Percentiles rank a stretch among this genome's conserved stretches.
phyloP scores from a whole-genome alignment of 2,888 invertebrate genomes.

The Acanthoscelides obtectus region DNA sequence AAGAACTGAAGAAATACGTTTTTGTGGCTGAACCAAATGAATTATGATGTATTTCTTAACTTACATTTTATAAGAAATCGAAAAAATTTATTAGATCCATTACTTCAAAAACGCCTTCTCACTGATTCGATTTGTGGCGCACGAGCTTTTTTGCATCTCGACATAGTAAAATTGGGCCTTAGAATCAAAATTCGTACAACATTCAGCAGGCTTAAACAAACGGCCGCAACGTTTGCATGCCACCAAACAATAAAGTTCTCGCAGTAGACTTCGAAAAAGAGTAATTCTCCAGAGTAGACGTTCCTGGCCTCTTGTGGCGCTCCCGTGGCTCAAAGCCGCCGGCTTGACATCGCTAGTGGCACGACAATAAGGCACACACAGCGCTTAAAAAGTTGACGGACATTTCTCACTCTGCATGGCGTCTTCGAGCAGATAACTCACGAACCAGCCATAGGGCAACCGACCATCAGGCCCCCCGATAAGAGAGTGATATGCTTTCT shows the following conservation, averaged over 20 bases:
- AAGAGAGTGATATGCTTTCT: slow-evolving; percentile 22
- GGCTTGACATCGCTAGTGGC: slow-evolving; percentile 19
- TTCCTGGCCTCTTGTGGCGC: slow-evolving; percentile 24
- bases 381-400: slow-evolving; percentile 10
- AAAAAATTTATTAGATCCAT: too few species aligned
- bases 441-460: slow-evolving; percentile 20
- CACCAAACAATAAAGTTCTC: background rate
- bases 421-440: slow-evolving; percentile 21
- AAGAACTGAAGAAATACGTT: too few species aligned
- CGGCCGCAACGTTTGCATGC: background rate
- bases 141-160: too few species aligned
- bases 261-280: background rate
- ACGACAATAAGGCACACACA: slow-evolving; percentile 11
- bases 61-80: too few species aligned
- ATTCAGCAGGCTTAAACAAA: background rate
- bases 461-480: slow-evolving; percentile 22
- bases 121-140: too few species aligned
- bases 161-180: too few species aligned
- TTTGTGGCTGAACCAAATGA: too few species aligned
- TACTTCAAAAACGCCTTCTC: too few species aligned
- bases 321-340: slow-evolving; percentile 25
- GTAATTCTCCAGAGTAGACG: background rate
- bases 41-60: too few species aligned
- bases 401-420: slow-evolving; percentile 31
- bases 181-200: too few species aligned